A percentile compares a stretch with the other conserved stretches of the same genome.
Evolutionary conservation across 2,113 vertebrate genomes (phyloP).

Genomic region (Lynx canadensis): DNA sequence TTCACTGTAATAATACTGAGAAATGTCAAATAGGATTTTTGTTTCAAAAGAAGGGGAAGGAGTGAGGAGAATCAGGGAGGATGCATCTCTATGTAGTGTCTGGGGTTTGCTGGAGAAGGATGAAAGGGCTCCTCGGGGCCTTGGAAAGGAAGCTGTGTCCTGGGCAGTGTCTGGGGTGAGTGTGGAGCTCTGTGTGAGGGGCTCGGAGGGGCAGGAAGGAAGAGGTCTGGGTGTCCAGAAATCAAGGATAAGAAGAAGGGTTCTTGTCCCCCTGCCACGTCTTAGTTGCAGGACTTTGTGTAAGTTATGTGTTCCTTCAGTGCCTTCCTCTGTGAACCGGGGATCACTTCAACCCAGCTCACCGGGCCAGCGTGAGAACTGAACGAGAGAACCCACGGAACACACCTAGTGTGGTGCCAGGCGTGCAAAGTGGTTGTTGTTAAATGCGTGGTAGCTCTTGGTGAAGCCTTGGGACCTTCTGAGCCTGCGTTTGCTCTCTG

Average conservation of each 20-base stretch:
- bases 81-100: not conserved
- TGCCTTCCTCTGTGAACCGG: not conserved
- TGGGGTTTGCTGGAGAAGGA: not conserved
- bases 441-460: not conserved
- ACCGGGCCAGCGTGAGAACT: fast-evolving
- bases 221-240: not conserved
- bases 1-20: not conserved
- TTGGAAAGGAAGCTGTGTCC: not conserved
- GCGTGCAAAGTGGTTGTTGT: no score
- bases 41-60: not conserved
- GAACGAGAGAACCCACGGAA: fast-evolving
- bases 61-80: not conserved
- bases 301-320: not conserved
- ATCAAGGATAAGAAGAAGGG: not conserved
- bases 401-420: fast-evolving
- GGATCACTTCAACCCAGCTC: not conserved
- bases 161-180: not conserved
- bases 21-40: not conserved
- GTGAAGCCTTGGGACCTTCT: not conserved
- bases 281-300: not conserved
- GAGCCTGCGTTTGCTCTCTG: not conserved
- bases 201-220: not conserved
- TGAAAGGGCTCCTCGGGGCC: not conserved
- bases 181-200: not conserved
- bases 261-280: not conserved